Conservation (phyloP, 1,140 invertebrate species). For the Drosophila sucinea region DNA sequence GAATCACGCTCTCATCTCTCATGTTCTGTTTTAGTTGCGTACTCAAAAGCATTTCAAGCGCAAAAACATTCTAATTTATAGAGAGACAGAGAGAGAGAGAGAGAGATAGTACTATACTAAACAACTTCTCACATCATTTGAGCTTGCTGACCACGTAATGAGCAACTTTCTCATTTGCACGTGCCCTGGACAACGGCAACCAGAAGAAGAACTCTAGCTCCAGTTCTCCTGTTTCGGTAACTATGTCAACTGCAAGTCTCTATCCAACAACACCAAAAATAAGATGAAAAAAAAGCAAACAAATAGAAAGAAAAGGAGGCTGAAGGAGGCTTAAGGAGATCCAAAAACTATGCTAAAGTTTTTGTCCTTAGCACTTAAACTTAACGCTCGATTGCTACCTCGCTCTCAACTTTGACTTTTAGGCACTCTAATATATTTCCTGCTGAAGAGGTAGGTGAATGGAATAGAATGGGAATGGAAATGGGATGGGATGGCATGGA, state of each 20-base stretch:
- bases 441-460: not conserved
- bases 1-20: not conserved
- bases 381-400: conserved; percentile 62
- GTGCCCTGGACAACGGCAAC: conserved; percentile 33
- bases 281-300: not conserved
- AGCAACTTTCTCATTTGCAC: conserved; percentile 74
- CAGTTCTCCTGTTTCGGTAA: conserved; percentile 30
- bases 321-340: not conserved
- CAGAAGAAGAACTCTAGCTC: not conserved
- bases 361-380: conserved; percentile 57
- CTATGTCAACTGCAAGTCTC: conserved; percentile 59
- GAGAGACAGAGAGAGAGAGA: conserved; percentile 17
- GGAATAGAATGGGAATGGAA: not conserved
- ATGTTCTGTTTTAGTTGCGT: conserved; percentile 19
- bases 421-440: conserved; percentile 43
- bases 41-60: conserved; percentile 40
- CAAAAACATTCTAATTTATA: conserved; percentile 69
- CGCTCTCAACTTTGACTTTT: conserved; percentile 30
- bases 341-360: conserved; percentile 68
- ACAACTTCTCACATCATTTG: conserved; percentile 68
- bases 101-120: conserved; percentile 1
- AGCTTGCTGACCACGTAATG: conserved; percentile 73
- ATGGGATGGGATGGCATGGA: not conserved
- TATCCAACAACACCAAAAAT: not conserved
- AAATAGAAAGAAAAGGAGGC: not conserved